A percentile compares a stretch with the other conserved stretches of the same genome.
Evolutionary conservation across 2,888 invertebrate genomes (phyloP).

Genomic region (Eueremaeus valkanovi): DNA sequence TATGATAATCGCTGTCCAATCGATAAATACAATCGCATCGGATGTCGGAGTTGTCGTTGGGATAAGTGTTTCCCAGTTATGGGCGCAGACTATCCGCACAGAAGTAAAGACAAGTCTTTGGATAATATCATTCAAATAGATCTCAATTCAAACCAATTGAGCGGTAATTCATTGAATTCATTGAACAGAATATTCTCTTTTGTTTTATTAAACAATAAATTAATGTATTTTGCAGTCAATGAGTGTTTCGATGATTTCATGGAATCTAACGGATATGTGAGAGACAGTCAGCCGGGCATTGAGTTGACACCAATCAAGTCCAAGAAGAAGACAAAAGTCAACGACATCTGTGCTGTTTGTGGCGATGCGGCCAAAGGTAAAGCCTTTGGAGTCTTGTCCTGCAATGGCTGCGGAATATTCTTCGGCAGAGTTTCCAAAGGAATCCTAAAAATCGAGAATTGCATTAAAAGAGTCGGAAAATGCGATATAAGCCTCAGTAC

Average conservation of each 20-base stretch:
- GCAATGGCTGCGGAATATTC: not conserved
- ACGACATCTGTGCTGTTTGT: not conserved
- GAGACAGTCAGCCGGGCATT: not conserved
- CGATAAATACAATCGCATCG: not conserved
- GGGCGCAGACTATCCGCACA: not conserved
- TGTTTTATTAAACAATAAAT: no score
- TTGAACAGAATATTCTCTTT: no score
- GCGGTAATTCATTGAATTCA: no score
- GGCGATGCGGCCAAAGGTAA: not conserved
- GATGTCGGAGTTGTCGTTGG: not conserved
- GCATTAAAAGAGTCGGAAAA: not conserved
- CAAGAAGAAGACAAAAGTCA: not conserved
- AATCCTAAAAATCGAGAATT: not conserved
- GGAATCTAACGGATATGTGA: not conserved
- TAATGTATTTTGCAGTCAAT: not conserved
- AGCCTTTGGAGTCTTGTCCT: not conserved
- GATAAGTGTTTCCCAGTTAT: not conserved
- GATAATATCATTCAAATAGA: no score
- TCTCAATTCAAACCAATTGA: no score
- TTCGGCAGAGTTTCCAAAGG: not conserved
- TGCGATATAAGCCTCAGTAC: not conserved
- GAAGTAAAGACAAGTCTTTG: no score
- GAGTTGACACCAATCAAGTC: not conserved
- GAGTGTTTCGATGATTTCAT: not conserved
- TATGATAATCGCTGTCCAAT: not conserved